Conservation (phyloP, 2,113 vertebrate genomes). For the Hypocryptadius cinnamomeus region DNA sequence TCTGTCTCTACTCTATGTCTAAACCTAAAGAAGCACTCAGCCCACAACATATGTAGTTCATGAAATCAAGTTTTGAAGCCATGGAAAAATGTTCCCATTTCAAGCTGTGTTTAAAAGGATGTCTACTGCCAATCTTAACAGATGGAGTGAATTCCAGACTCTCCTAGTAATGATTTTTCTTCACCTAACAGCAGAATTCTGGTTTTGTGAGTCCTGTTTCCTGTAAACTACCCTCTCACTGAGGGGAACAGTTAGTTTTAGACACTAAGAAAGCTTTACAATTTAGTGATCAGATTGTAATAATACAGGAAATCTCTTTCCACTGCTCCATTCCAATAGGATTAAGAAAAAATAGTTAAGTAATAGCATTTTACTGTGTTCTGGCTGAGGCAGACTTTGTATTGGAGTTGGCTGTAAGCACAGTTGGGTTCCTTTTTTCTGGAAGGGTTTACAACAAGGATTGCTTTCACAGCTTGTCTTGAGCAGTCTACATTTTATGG, state of each 20-base stretch:
- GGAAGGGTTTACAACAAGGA: background rate
- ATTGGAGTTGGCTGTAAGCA: background rate
- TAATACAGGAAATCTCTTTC: conserved; percentile 5
- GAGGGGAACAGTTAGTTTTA: background rate
- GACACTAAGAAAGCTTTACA: background rate
- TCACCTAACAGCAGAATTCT: background rate
- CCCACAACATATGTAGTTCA: background rate
- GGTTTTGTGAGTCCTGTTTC: background rate
- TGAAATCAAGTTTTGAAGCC: background rate
- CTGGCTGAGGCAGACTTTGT: background rate
- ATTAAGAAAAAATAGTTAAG: background rate
- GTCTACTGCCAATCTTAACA: background rate
- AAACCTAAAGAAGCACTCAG: background rate
- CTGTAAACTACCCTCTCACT: background rate
- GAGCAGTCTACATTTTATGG: background rate
- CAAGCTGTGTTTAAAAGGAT: background rate
- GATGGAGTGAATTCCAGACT: background rate
- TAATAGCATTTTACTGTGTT: background rate
- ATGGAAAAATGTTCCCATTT: background rate
- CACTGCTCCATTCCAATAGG: background rate
- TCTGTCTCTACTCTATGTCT: background rate
- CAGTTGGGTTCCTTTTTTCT: background rate
- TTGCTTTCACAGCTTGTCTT: background rate
- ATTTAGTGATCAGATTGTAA: background rate
- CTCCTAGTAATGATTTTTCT: background rate